Evolutionary conservation across 2,888 invertebrate species (phyloP).

Genomic region (Tinea trinotella): DNA sequence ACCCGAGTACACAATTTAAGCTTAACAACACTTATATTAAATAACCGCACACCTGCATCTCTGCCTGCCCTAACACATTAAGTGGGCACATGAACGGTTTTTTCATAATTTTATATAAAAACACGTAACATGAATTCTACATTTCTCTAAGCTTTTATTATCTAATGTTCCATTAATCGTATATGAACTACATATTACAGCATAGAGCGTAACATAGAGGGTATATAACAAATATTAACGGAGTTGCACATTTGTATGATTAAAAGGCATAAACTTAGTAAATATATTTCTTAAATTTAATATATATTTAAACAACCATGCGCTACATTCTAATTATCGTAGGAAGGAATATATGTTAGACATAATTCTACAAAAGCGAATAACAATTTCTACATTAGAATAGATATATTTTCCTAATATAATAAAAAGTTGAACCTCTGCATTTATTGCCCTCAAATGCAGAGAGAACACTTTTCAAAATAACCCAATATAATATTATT

Average conservation of each 20-base stretch:
- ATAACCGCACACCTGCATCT: not conserved
- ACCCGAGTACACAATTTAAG: not conserved
- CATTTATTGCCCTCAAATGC: conserved; percentile 63
- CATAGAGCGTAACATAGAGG: no score
- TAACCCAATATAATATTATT: not conserved
- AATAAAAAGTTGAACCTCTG: conserved; percentile 31
- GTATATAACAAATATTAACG: no score
- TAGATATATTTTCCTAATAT: not conserved
- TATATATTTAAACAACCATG: no score
- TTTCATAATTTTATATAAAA: conserved; percentile 53
- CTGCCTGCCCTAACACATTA: not conserved
- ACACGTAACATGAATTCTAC: conserved; percentile 36
- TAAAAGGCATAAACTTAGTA: no score
- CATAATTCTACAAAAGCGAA: conserved; percentile 1
- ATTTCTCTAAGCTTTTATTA: conserved; percentile 10
- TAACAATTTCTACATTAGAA: not conserved
- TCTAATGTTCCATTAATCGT: no score
- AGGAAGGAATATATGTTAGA: not conserved
- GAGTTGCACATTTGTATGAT: no score
- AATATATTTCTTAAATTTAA: no score
- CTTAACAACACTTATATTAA: not conserved
- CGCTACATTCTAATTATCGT: no score
- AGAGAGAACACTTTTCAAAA: conserved; percentile 36
- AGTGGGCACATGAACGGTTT: conserved; percentile 65
- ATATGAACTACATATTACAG: no score